Evolutionary conservation across 1,140 invertebrate genomes (phyloP), one percentile per base, ranked within the genome.

Genomic region (Drosophila kepulauana): DNA sequence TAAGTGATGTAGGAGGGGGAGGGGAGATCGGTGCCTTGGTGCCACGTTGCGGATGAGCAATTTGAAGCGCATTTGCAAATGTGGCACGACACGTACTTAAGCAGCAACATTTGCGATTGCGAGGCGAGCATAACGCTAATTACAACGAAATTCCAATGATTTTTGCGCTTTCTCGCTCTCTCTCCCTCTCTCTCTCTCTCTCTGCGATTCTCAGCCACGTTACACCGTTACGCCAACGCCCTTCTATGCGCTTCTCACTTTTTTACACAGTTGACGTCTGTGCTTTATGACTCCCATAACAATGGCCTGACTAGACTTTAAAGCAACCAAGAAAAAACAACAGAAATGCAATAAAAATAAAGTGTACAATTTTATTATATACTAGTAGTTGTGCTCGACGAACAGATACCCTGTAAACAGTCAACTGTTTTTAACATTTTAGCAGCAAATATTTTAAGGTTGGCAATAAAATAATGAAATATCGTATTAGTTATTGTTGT

Each of bases 41-140:
- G 41, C 63, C 64, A 58, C 52, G 54, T 35, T 63, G 66, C 59
- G 66, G 68, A 59, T 71, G 74, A 73, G 74, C 73, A 64, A 75
- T 75, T 75, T 75, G 73, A 75, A 71, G 67, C 73, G 73, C 68
- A 75, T 75, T 75, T 75, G 73, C 65, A 75, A 71, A 71, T 71
- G 72, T 58, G 66, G 72, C 72, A 75, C 72, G 66, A 75, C 72
- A 75, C 72, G 72, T 75, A 75, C 72, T 75, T 75, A 70, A 75
- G 63, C 63, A 70, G 66, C 72, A 62, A 75, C 72, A 74, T 74
- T 74, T 68, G 63, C 54, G 41, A 66, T 30, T 28, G n/a, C 49
- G 70, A 51, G 38, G 20, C 41, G 11, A 58, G 54, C 69, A 72
- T 75, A 75, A 75, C 72, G 72, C 72, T 75, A 75, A 75, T 75